phyloP scores from a whole-genome alignment of 37 sponge, comb jelly and placozoan species.

The Beroe forskalii region DNA sequence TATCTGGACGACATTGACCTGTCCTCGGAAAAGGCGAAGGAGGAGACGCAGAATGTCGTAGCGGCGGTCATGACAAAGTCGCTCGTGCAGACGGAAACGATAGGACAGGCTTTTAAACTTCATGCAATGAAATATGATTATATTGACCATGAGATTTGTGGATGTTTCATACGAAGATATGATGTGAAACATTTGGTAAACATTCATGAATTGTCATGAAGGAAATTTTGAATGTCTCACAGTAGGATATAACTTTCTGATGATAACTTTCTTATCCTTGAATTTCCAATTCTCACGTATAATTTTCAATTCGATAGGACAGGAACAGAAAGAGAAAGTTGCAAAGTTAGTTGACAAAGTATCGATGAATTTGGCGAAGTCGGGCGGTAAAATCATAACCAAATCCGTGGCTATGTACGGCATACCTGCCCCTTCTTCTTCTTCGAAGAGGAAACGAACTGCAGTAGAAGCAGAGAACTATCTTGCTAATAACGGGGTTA shows the following conservation, averaged over 20 bases:
- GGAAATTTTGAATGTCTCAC: too few relatives aligned
- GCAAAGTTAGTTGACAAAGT: conserved; percentile 22
- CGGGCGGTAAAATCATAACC: background rate
- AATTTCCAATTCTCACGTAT: too few relatives aligned
- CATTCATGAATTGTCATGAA: too few relatives aligned
- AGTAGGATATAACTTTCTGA: too few relatives aligned
- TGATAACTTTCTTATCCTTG: too few relatives aligned
- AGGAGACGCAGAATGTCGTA: conserved; percentile 7
- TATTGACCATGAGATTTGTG: too few relatives aligned
- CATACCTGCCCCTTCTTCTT: background rate
- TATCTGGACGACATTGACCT: conserved; percentile 1
- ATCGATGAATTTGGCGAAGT: conserved; percentile 14
- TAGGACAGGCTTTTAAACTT: too few relatives aligned
- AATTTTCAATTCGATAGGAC: too few relatives aligned
- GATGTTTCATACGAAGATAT: too few relatives aligned
- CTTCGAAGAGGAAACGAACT: background rate
- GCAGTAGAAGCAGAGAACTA: background rate
- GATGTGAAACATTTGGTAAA: too few relatives aligned
- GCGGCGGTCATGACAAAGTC: background rate
- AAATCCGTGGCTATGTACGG: conserved; percentile 5
- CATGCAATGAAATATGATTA: too few relatives aligned
- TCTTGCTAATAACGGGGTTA: background rate
- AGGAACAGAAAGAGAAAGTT: background rate
- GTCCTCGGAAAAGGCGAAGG: background rate
- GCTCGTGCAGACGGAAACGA: background rate